Evolutionary conservation across 2,113 vertebrate genomes (phyloP).

Genomic region (Emydocephalus ijimae): DNA sequence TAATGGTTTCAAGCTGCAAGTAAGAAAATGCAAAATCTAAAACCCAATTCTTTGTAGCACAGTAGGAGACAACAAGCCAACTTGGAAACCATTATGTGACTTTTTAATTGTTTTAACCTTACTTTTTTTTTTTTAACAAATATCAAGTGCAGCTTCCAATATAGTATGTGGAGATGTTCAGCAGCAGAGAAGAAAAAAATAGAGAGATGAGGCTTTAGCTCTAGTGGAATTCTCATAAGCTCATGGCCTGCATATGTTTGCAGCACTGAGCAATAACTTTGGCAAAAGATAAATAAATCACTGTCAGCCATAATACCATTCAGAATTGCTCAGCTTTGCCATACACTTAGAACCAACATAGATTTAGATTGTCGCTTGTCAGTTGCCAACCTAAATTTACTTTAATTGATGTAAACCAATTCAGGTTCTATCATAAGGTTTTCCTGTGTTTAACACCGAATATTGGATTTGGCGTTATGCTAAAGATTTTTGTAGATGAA

Average conservation of each 20-base stretch:
- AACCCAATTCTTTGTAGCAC: conserved; percentile 43
- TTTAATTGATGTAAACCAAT: neutral
- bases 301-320: neutral
- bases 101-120: neutral
- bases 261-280: neutral
- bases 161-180: neutral
- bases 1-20: conserved; percentile 42
- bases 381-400: neutral
- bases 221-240: too few species aligned
- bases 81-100: neutral
- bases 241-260: neutral
- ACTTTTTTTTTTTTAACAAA: neutral
- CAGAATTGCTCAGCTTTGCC: neutral
- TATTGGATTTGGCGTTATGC: neutral
- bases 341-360: neutral
- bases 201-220: neutral
- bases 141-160: neutral
- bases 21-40: conserved; percentile 47
- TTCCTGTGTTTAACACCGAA: neutral
- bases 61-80: conserved; percentile 41
- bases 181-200: neutral
- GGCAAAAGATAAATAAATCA: neutral
- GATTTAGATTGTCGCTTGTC: neutral
- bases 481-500: neutral
- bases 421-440: neutral